Conservation (phyloP, 2,888 invertebrate species). For the Anthrax anthrax region DNA sequence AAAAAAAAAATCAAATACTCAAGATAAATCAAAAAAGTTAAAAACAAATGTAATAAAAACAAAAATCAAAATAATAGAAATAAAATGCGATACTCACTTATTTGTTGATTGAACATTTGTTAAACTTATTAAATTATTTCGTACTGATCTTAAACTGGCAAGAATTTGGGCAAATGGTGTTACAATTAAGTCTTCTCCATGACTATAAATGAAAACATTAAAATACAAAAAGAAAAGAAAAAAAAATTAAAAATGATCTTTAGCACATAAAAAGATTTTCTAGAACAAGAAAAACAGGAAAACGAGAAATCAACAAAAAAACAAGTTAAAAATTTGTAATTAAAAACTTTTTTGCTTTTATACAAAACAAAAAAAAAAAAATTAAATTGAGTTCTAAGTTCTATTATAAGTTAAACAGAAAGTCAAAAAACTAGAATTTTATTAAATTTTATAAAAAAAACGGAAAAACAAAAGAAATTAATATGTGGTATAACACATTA, state of each 20-base stretch:
- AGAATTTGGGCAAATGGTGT: conserved; percentile 99
- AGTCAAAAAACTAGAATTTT: no score
- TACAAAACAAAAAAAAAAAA: no score
- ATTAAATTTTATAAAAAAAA: no score
- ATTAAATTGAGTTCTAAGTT: no score
- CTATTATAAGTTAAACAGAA: no score
- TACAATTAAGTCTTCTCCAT: conserved; percentile 99
- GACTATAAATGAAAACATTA: conserved; percentile 33
- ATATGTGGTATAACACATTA: no score
- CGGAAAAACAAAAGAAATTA: no score
- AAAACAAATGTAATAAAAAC: no score
- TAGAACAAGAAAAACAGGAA: background rate
- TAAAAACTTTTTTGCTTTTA: no score
- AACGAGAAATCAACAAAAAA: background rate
- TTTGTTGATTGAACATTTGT: conserved; percentile 71
- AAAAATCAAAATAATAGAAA: no score
- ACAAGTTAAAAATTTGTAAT: conserved; percentile 2
- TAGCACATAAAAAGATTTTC: background rate
- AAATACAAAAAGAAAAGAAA: background rate
- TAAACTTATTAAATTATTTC: conserved; percentile 94
- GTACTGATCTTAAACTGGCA: conserved; percentile 94
- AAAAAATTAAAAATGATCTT: background rate
- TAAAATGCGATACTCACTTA: conserved; percentile 62
- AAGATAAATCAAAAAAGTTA: no score
- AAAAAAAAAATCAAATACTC: no score